phyloP scores from a whole-genome alignment of 1,140 invertebrate species.

The Orchesella cincta region DNA sequence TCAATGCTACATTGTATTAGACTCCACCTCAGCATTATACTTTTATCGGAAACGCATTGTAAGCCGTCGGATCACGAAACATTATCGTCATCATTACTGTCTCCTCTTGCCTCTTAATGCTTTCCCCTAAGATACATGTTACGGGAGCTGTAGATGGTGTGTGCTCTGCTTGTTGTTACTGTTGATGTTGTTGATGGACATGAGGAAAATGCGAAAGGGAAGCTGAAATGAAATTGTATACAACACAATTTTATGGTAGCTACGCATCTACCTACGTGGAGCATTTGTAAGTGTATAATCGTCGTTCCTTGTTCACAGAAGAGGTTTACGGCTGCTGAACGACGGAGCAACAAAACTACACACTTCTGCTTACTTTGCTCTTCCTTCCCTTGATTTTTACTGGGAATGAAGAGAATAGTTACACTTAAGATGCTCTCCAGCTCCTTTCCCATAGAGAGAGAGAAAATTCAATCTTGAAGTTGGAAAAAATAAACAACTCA shows the following conservation, averaged over 20 bases:
- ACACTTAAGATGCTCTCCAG: no score
- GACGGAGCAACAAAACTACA: not conserved
- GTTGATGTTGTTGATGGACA: not conserved
- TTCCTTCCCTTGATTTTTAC: not conserved
- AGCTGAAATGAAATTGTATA: not conserved
- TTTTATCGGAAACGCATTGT: constrained; percentile 15
- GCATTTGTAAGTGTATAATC: no score
- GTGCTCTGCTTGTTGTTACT: not conserved
- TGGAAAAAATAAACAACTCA: not conserved
- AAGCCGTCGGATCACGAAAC: constrained; percentile 14
- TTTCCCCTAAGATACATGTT: no score
- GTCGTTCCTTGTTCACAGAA: no score
- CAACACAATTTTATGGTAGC: not conserved
- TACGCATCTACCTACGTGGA: no score
- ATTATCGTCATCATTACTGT: constrained; percentile 21
- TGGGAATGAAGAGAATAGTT: no score
- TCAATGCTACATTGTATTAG: not conserved
- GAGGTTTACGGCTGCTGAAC: no score
- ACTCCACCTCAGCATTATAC: constrained; percentile 10
- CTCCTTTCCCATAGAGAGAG: not conserved
- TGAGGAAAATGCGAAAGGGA: not conserved
- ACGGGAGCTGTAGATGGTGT: not conserved
- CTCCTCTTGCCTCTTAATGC: constrained; percentile 14
- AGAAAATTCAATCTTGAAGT: not conserved
- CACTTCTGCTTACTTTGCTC: not conserved